phyloP scores from a whole-genome alignment of 2,797 vertebrate species.

The Rousettus madagascariensis region DNA sequence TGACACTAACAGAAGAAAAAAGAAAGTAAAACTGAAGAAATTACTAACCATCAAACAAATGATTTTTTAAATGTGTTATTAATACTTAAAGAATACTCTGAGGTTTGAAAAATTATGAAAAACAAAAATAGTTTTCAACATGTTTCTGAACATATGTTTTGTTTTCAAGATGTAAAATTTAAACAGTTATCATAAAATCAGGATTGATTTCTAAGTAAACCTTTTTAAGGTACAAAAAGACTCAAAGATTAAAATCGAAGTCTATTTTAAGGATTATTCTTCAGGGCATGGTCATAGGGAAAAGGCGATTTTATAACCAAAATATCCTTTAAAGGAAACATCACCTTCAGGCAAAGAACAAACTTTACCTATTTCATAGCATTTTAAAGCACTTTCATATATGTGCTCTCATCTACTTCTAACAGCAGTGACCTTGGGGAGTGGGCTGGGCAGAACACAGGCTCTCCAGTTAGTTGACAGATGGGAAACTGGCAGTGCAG shows the following conservation, averaged over 20 bases:
- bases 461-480: neutral
- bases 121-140: neutral
- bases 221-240: neutral
- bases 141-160: neutral
- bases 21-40: neutral
- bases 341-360: neutral
- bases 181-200: neutral
- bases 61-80: neutral
- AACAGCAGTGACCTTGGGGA: neutral
- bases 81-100: neutral
- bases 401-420: neutral
- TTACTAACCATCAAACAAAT: neutral
- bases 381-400: neutral
- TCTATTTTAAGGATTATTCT: neutral
- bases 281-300: neutral
- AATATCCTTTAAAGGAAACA: neutral
- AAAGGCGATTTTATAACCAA: neutral
- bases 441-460: neutral
- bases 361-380: neutral
- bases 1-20: neutral
- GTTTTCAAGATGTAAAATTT: neutral
- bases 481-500: neutral
- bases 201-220: neutral
- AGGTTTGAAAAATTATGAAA: conserved; percentile 11
- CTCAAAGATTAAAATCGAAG: neutral